Base-by-base conservation (phyloP, 2,113 vertebrate genomes). In the Psilopsiagon aymara region DNA sequence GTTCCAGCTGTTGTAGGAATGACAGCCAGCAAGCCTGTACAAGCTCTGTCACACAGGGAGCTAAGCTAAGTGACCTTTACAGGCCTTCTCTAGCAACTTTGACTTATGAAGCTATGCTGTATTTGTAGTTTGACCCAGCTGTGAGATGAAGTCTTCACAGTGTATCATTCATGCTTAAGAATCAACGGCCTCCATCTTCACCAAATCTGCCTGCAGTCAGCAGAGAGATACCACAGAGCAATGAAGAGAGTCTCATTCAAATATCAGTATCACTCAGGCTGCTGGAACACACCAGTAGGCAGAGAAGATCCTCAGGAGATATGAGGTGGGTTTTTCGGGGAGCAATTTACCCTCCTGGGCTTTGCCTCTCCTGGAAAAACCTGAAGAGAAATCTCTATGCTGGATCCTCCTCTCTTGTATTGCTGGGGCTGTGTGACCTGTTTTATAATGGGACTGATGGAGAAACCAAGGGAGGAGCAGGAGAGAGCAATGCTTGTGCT, bases 341-440 rank as follows among this genome's bases (percentile, higher is more conserved):
- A 59, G 39, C 29, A 17, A 47, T 69, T 83, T 47, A 73, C 46
- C 19, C 6, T 86, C 37, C 16, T 60, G 60, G 18, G 31, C 39
- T 86, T 86, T 46, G 39, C 18, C 21, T 63, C 41, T 88, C 29
- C 47, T 52, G 29, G 55, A 11, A 37, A 63, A 28, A 31, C 10
- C 17, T 64, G 33, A n/a, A 86, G 9, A 59, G 35, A 92, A 77
- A 71, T 76, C 62, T 13, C 62, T 41, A 62, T 0, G 0, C 27
- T 55, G 25, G 46, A 55, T 68, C 31, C 31, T 21, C 9, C 19
- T 41, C 27, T 43, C 52, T 29, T 43, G 52, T 46, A 44, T 52
- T 2, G 1, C 29, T 0, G 0, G 44, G 25, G 39, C 52, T 37
- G 27, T 5, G 4, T 29, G 46, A n/a, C 31, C 18, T 51, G n/a